A percentile compares a stretch with the other conserved stretches of the same genome.
Conservation (phyloP, 2,888 invertebrate genomes). For the Busseola fusca region DNA sequence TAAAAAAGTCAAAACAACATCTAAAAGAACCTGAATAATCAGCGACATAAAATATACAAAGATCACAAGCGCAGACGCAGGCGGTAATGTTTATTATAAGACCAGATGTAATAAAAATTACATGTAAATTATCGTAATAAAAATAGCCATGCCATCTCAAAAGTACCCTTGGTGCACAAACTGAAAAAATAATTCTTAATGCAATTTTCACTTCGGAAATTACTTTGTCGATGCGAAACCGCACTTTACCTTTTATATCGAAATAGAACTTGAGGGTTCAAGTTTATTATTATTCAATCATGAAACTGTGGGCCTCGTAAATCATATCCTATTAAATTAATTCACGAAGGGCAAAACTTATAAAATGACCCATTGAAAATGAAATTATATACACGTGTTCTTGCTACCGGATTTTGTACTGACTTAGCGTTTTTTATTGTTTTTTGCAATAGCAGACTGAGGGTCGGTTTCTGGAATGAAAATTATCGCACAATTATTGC, state of each 20-base stretch:
- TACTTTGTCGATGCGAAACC: conserved; percentile 73
- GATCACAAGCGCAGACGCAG: conserved; percentile 41
- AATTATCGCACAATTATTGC: not conserved
- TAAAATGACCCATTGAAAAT: conserved; percentile 64
- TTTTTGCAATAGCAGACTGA: conserved; percentile 18
- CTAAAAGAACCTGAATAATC: conserved; percentile 45
- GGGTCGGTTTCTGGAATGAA: not conserved
- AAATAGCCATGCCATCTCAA: conserved; percentile 62
- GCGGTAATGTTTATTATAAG: conserved; percentile 61
- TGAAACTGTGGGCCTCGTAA: conserved; percentile 61
- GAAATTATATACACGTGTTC: conserved; percentile 55
- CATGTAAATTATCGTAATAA: conserved; percentile 63
- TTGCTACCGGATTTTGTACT: conserved; percentile 29
- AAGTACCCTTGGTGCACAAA: conserved; percentile 53
- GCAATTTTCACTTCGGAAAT: conserved; percentile 82
- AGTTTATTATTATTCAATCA: conserved; percentile 70
- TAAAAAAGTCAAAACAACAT: conserved; percentile 42
- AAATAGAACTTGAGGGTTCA: conserved; percentile 63
- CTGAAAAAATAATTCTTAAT: conserved; percentile 69
- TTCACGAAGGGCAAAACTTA: conserved; percentile 53
- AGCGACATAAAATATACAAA: conserved; percentile 52
- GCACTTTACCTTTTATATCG: conserved; percentile 70
- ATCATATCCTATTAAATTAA: conserved; percentile 68
- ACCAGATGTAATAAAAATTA: conserved; percentile 57
- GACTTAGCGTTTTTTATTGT: conserved; percentile 25